Evolutionary conservation across 2,888 invertebrate genomes (phyloP).

Genomic region (Blomia tropicalis): DNA sequence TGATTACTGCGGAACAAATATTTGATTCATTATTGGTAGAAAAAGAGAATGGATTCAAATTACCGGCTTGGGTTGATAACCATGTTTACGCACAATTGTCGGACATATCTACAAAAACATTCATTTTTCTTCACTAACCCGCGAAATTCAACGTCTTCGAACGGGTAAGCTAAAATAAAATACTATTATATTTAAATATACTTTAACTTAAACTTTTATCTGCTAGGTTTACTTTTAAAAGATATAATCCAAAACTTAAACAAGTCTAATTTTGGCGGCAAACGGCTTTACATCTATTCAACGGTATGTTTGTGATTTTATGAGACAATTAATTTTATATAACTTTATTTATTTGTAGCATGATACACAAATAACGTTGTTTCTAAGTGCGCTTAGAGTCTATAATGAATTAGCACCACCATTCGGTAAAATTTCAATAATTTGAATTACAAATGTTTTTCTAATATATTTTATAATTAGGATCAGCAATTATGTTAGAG

Average conservation of each 20-base stretch:
- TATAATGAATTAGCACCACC: constrained; percentile 19
- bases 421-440: constrained; percentile 16
- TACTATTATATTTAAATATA: no score
- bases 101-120: constrained; percentile 17
- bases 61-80: constrained; percentile 20
- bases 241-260: background rate
- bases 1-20: constrained; percentile 18
- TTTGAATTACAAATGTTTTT: background rate
- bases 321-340: background rate
- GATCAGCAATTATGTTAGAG: constrained; percentile 23
- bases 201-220: background rate
- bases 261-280: background rate
- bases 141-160: constrained; percentile 20
- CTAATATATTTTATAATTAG: background rate
- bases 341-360: constrained; percentile 13
- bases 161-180: constrained; percentile 12
- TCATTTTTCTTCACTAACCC: constrained; percentile 6
- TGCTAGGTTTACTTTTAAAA: constrained; percentile 16
- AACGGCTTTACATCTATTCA: constrained; percentile 22
- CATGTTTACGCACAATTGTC: background rate
- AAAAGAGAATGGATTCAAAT: background rate
- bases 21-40: constrained; percentile 21
- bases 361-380: constrained; percentile 18
- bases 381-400: constrained; percentile 21
- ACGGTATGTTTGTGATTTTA: constrained; percentile 18